These are phyloP conservation scores for Nomada flava DNA, from an alignment of 2,888 invertebrate genomes.

Conservation along the genomic window DNA sequence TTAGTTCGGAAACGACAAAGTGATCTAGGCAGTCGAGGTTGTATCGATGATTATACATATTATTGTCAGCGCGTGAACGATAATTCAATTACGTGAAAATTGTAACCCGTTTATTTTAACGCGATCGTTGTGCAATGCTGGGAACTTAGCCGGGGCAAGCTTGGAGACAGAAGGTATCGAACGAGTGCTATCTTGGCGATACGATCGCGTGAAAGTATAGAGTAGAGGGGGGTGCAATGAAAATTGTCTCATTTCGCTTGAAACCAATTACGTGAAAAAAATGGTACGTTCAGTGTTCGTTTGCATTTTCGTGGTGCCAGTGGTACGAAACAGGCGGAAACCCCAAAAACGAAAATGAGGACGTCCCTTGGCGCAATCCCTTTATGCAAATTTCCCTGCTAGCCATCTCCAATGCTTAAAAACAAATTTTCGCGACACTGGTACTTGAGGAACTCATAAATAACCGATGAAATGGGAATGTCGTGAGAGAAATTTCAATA, in stretches of 20 bases:
- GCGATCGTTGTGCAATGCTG: neutral
- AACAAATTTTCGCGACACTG: constrained; percentile 36
- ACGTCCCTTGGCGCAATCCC: constrained; percentile 39
- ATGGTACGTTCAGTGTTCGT: constrained; percentile 31
- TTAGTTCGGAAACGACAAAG: constrained; percentile 13
- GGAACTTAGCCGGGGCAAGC: neutral
- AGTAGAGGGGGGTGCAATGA: constrained; percentile 32
- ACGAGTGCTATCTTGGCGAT: neutral
- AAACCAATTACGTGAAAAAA: constrained; percentile 53
- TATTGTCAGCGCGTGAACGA: neutral
- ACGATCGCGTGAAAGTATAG: constrained; percentile 27
- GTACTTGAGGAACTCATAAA: constrained; percentile 13
- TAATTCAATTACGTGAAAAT: neutral
- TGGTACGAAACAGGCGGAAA: constrained; percentile 36
- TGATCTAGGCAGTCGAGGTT: neutral
- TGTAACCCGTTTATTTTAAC: constrained; percentile 1
- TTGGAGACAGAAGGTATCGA: neutral
- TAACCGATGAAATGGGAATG: neutral
- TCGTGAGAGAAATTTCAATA: too few species aligned
- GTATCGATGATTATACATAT: constrained; percentile 3
- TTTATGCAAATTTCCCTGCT: constrained; percentile 61
- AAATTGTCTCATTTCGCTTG: constrained; percentile 39
- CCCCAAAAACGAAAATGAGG: constrained; percentile 50
- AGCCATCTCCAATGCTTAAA: constrained; percentile 10
- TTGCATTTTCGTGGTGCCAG: constrained; percentile 37